Evolutionary conservation across 23 tunicate genomes (phyloP).

Genomic region (Trididemnum nubilum): DNA sequence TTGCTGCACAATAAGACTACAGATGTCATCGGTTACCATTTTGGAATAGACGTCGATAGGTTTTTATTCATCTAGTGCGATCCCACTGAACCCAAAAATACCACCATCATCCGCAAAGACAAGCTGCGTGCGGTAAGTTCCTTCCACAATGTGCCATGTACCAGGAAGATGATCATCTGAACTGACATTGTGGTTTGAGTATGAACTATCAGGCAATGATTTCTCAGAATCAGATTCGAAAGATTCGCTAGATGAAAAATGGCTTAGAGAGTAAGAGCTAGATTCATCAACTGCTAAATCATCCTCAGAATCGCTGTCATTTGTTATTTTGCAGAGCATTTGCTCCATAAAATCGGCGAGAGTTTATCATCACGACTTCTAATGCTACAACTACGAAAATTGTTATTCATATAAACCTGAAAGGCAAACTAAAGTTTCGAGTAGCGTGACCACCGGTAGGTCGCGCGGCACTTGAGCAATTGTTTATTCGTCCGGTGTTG

Average conservation of each 20-base stretch:
- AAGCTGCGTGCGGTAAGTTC: conserved; percentile 13
- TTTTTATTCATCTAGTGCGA: not conserved
- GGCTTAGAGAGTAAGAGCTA: not conserved
- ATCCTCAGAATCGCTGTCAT: conserved; percentile 27
- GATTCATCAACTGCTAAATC: conserved; percentile 12
- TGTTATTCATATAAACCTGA: not conserved
- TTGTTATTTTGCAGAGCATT: conserved; percentile 2
- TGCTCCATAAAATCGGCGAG: conserved; percentile 7
- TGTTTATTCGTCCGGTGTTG: no score
- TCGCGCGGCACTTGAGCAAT: no score
- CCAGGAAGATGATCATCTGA: not conserved
- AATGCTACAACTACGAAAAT: not conserved
- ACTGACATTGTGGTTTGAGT: not conserved
- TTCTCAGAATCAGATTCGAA: conserved; percentile 9
- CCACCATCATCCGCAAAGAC: not conserved
- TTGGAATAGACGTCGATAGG: not conserved
- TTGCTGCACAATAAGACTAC: not conserved
- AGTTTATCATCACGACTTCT: not conserved
- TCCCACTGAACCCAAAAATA: not conserved
- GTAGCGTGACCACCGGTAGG: no score
- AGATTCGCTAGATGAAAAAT: conserved; percentile 21
- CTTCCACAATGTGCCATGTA: not conserved
- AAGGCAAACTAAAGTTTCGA: not conserved
- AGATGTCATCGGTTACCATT: not conserved
- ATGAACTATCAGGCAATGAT: not conserved